Conservation (phyloP, 2,797 vertebrate species). For the Pteronotus mesoamericanus region DNA sequence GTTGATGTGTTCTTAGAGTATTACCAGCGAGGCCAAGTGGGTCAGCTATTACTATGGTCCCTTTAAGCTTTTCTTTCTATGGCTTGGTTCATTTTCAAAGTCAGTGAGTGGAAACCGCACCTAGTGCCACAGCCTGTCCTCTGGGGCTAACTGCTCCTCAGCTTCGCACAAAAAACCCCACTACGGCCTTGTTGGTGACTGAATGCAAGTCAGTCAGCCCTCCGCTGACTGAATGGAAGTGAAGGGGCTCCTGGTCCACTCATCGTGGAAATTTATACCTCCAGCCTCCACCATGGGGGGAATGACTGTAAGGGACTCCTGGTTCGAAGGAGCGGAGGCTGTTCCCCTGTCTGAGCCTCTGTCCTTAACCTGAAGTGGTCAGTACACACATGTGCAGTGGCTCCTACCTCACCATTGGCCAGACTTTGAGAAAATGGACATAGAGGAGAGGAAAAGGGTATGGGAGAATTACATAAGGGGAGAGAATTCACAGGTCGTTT, state of each 20-base stretch:
- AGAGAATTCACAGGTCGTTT: background rate
- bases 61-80: background rate
- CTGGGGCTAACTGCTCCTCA: background rate
- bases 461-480: background rate
- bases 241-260: no score
- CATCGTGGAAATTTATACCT: background rate
- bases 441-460: background rate
- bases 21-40: background rate
- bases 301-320: background rate
- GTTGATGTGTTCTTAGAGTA: slow-evolving; percentile 5
- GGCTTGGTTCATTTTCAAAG: slow-evolving; percentile 42
- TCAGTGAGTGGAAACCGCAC: background rate
- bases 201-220: fast-evolving
- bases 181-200: background rate
- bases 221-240: no score
- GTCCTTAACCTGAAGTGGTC: background rate
- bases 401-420: background rate
- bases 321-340: background rate
- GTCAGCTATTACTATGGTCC: background rate
- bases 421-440: background rate
- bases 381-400: background rate
- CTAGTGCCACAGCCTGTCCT: background rate
- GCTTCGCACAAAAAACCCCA: background rate
- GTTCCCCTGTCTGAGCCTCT: background rate
- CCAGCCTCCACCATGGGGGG: background rate